phyloP scores from a whole-genome alignment of 2,888 invertebrate genomes.

The Tineola bisselliella region DNA sequence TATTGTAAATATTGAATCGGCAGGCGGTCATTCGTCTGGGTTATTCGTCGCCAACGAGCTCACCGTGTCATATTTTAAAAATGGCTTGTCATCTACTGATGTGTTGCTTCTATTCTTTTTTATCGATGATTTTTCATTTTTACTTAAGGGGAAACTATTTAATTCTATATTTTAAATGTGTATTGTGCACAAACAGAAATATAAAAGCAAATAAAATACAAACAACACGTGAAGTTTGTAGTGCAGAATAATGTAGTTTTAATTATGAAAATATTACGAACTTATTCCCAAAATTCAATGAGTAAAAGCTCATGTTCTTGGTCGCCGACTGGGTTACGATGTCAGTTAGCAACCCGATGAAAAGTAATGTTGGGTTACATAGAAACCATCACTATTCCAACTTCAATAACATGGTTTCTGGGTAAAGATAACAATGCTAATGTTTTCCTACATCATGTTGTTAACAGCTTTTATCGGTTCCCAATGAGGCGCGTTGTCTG shows the following conservation, averaged over 20 bases:
- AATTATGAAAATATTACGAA: too few relatives aligned
- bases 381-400: background rate
- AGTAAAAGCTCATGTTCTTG: too few relatives aligned
- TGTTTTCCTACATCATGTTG: background rate
- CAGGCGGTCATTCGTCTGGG: background rate
- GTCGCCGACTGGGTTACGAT: too few relatives aligned
- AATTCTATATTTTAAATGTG: too few relatives aligned
- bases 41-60: background rate
- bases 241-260: too few relatives aligned
- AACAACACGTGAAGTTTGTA: too few relatives aligned
- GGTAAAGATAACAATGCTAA: slow-evolving; percentile 6
- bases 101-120: background rate
- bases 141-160: too few relatives aligned
- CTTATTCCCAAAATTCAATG: too few relatives aligned
- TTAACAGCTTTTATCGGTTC: slow-evolving; percentile 1
- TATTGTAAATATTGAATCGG: background rate
- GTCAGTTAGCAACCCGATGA: background rate
- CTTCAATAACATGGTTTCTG: background rate
- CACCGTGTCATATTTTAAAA: background rate
- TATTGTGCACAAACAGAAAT: too few relatives aligned
- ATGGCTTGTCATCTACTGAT: background rate
- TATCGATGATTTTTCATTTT: background rate
- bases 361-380: background rate
- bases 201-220: too few relatives aligned
- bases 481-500: background rate